Base-by-base conservation (phyloP, 1,140 invertebrate species). In the Pygmarrhopalites habei region DNA sequence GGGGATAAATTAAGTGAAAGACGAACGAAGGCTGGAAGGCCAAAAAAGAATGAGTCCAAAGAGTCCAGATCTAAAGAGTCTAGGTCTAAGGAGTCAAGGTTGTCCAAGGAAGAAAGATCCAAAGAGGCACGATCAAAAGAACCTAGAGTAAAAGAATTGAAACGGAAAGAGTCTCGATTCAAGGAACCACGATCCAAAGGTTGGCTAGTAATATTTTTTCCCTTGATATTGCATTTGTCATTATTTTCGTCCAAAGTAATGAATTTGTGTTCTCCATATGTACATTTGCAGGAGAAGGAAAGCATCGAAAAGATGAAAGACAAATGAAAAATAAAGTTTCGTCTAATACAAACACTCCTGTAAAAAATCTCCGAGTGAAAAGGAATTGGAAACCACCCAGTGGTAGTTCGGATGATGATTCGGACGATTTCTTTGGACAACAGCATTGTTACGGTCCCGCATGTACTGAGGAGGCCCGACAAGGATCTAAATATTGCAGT, bases 401-500 rank as follows among this genome's bases (percentile, higher is more conserved):
- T 35, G 23, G 17, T 14, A 5, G 4, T 3, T 10, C 10, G 12
- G 57, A 25, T 1, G 66, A 47, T 28, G 52, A 59, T 19, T 28
- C 26, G 17, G 49, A 35, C 30, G 60, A 35, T 21, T 60, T 55
- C 26, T 15, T 17, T 32, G 58, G 49, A 43, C 52, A 32, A 12
- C 23, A 69, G 3, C 95, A 99, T 69, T 99, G 95, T 75, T 90
- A 89, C 74, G 95, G 95, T 0, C 93, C 92, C 2, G 82, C 84
- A 17, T 99, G 95, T 76, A 81, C 79, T 0, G 82, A 86, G 61
- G 82, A 84, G 60, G 89, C 93, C 0, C 78, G 86, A 10, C 80
- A 81, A 28, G 85, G 85, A 15, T 95, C 92, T 52, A 98, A 98
- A 78, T 99, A 98, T 73, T 99, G 96, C 74, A 92, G 88, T 14